phyloP scores from a whole-genome alignment of 2,113 vertebrate species.

The Sapajus apella region DNA sequence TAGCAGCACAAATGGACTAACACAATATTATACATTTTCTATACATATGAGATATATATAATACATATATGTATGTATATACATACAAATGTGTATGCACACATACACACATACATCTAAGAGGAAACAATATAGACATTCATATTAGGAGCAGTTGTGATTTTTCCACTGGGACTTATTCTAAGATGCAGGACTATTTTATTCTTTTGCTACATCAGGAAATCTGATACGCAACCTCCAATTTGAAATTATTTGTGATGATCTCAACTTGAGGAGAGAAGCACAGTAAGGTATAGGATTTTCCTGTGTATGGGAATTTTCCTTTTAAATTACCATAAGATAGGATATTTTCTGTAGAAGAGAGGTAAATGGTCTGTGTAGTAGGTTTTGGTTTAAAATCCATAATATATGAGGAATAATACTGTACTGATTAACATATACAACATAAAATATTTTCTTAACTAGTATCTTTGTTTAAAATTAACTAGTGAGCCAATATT shows the following conservation, averaged over 20 bases:
- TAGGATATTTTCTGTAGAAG: background rate
- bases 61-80: background rate
- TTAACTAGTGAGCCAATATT: background rate
- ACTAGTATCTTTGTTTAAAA: slow-evolving; percentile 22
- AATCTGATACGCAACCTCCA: background rate
- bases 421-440: background rate
- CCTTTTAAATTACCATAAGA: background rate
- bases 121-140: background rate
- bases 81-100: background rate
- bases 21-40: background rate
- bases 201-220: background rate
- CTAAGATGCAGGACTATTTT: background rate
- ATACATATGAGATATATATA: background rate
- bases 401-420: background rate
- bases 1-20: background rate
- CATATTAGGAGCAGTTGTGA: background rate
- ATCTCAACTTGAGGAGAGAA: background rate
- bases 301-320: background rate
- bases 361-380: background rate
- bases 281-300: background rate
- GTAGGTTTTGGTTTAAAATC: background rate
- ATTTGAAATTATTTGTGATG: background rate
- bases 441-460: background rate
- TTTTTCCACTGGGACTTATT: background rate
- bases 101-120: no score